phyloP scores from a whole-genome alignment of 2,113 vertebrate genomes.

The Cygnus buccinator region DNA sequence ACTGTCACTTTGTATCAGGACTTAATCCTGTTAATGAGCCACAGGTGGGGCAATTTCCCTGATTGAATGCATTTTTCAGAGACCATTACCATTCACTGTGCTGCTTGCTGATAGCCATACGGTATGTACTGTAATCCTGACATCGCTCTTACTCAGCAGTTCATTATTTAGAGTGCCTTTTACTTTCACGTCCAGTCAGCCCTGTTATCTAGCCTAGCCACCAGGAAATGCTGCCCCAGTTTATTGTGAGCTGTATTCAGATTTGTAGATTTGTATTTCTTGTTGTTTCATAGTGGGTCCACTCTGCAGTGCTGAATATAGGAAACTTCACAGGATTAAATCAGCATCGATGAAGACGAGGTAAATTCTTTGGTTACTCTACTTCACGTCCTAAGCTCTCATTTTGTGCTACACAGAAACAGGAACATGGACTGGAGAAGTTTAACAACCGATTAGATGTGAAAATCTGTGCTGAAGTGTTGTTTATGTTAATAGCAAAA shows the following conservation, averaged over 20 bases:
- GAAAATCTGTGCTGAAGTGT: not conserved
- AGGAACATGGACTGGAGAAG: not conserved
- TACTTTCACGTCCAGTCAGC: not conserved
- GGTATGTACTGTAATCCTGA: not conserved
- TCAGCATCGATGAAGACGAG: not conserved
- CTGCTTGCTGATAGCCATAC: conserved; percentile 17
- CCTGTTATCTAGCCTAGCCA: not conserved
- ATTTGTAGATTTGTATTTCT: not conserved
- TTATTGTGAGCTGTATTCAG: not conserved
- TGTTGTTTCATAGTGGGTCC: not conserved
- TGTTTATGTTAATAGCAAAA: not conserved
- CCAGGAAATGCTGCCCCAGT: not conserved
- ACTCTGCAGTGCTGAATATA: not conserved
- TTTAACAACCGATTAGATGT: not conserved
- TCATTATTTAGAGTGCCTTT: conserved; percentile 28
- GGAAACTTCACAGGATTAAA: not conserved
- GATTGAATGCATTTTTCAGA: conserved; percentile 60
- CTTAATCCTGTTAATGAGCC: conserved; percentile 71
- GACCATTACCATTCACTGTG: conserved; percentile 27
- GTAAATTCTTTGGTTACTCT: not conserved
- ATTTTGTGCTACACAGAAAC: not conserved
- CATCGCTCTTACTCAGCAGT: conserved; percentile 27
- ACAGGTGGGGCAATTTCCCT: conserved; percentile 67
- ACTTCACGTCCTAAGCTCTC: not conserved
- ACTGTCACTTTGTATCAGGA: conserved; percentile 73